phyloP scores from a whole-genome alignment of 2,888 invertebrate genomes.

The Chrysodeixis includens region DNA sequence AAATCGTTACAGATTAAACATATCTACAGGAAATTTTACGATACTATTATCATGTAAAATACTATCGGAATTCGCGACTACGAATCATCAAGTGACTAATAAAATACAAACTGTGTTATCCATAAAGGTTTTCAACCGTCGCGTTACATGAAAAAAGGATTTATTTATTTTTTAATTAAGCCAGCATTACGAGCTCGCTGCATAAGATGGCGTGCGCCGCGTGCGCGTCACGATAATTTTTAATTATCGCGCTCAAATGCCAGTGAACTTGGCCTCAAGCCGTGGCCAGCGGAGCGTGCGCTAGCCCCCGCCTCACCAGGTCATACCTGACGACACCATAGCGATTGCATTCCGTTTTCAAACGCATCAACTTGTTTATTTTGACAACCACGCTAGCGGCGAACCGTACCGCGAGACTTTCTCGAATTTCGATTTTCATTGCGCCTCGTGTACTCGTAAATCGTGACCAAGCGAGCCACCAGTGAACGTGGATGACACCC shows the following conservation, averaged over 20 bases:
- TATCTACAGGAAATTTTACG: constrained; percentile 35
- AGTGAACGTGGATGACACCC: constrained; percentile 7
- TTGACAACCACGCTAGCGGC: constrained; percentile 55
- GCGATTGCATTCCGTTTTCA: constrained; percentile 67
- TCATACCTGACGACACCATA: constrained; percentile 83
- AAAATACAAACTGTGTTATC: constrained; percentile 12
- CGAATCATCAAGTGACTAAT: background rate
- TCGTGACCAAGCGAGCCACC: constrained; percentile 8
- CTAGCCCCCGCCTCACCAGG: constrained; percentile 80
- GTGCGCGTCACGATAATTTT: constrained; percentile 88
- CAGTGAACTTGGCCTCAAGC: constrained; percentile 88
- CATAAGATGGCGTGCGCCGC: constrained; percentile 84
- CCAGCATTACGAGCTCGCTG: constrained; percentile 69
- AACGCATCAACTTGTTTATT: constrained; percentile 59
- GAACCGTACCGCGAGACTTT: constrained; percentile 15
- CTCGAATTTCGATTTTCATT: constrained; percentile 32
- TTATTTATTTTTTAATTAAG: constrained; percentile 63
- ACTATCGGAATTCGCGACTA: constrained; percentile 22
- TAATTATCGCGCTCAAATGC: constrained; percentile 89
- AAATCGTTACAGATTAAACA: constrained; percentile 41
- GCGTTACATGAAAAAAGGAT: constrained; percentile 46
- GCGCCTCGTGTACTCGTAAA: background rate
- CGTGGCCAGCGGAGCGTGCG: constrained; percentile 77
- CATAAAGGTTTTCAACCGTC: constrained; percentile 21
- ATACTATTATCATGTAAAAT: constrained; percentile 17